phyloP scores from a whole-genome alignment of 1,140 invertebrate species.

The Nilaparvata lugens region DNA sequence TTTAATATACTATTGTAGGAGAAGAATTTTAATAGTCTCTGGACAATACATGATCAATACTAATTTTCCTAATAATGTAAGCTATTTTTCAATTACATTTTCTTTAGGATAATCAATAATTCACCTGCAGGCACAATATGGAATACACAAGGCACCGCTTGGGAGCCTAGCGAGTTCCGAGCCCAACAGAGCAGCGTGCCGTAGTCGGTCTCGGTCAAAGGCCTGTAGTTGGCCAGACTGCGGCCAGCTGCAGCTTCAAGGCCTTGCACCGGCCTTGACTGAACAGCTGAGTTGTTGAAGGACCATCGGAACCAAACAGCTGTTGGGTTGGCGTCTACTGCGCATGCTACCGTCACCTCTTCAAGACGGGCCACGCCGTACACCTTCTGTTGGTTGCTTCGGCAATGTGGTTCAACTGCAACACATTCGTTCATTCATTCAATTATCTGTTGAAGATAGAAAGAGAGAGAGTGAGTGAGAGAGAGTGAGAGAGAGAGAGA shows the following conservation, averaged over 20 bases:
- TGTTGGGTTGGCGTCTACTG: constrained; percentile 74
- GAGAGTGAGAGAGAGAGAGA: too few relatives aligned
- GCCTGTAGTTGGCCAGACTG: constrained; percentile 56
- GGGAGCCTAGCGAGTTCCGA: constrained; percentile 52
- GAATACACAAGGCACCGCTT: constrained; percentile 57
- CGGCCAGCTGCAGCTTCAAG: constrained; percentile 44
- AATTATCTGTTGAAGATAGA: too few relatives aligned
- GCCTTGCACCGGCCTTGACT: constrained; percentile 37
- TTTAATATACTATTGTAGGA: too few relatives aligned
- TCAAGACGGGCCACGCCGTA: constrained; percentile 73
- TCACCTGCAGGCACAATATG: constrained; percentile 61
- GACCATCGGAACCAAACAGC: constrained; percentile 62
- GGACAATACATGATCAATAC: too few relatives aligned
- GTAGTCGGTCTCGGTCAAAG: constrained; percentile 60
- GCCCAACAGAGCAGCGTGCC: constrained; percentile 62
- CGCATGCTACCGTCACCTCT: constrained; percentile 62
- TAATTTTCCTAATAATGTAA: too few relatives aligned
- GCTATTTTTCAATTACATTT: too few relatives aligned
- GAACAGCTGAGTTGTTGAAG: constrained; percentile 52
- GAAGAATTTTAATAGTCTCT: too few relatives aligned
- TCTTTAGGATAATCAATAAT: not conserved
- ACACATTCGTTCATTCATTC: too few relatives aligned
- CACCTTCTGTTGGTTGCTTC: constrained; percentile 50
- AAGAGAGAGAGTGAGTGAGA: too few relatives aligned
- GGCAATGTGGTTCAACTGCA: constrained; percentile 62